Evolutionary conservation across 2,888 invertebrate genomes (phyloP).

Genomic region (Spicauda simplicius): DNA sequence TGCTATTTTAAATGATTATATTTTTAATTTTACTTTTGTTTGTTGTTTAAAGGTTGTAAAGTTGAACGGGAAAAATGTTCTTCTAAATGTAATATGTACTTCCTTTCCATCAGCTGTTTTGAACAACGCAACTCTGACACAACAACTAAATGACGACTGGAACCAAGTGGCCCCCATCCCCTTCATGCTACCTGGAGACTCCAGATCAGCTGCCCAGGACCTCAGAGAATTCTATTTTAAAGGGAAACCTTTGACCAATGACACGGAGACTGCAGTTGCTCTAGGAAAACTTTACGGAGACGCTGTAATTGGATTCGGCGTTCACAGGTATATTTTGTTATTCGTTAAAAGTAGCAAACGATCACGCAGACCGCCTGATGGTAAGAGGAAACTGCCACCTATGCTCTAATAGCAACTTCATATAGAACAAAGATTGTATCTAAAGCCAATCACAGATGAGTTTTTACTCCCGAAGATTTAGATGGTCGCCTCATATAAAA

Average conservation of each 20-base stretch:
- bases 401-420: too few species aligned
- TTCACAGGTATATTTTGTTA: conserved; percentile 67
- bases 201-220: conserved; percentile 72
- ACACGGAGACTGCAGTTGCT: conserved; percentile 43
- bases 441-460: too few species aligned
- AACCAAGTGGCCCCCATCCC: conserved; percentile 85
- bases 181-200: conserved; percentile 84
- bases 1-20: too few species aligned
- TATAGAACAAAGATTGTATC: too few species aligned
- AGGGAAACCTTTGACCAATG: conserved; percentile 48
- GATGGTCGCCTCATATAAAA: too few species aligned
- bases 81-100: too few species aligned
- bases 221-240: conserved; percentile 49
- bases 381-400: too few species aligned
- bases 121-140: conserved; percentile 73
- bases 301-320: conserved; percentile 58
- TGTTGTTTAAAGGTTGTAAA: too few species aligned
- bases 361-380: neutral
- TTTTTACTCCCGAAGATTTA: too few species aligned
- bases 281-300: conserved; percentile 57
- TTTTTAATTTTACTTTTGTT: too few species aligned
- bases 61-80: too few species aligned
- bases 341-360: neutral
- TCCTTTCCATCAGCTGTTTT: conserved; percentile 58
- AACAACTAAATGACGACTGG: conserved; percentile 84